Evolutionary conservation across 2,888 invertebrate genomes (phyloP).

Genomic region (Odontocerum albicorne): DNA sequence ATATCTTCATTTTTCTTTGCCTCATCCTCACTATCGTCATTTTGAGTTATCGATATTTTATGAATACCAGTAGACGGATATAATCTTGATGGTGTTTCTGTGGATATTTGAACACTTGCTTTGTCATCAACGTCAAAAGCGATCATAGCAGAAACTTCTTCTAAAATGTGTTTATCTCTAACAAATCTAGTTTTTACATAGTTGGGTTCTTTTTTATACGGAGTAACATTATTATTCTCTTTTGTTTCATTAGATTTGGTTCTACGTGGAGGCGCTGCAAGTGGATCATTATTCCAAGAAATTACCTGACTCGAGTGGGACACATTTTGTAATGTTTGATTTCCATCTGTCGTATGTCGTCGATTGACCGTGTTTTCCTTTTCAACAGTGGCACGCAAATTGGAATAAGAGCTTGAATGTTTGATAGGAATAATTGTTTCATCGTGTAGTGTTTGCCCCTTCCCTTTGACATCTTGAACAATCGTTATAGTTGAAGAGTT

Average conservation of each 20-base stretch:
- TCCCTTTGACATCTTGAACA: slow-evolving; percentile 44
- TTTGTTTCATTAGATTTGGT: too few relatives aligned
- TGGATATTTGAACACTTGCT: slow-evolving; percentile 29
- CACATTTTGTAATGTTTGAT: background rate
- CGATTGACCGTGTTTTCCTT: slow-evolving; percentile 3
- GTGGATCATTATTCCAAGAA: background rate
- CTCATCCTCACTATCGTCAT: slow-evolving; percentile 48
- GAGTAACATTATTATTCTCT: slow-evolving; percentile 44
- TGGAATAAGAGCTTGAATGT: slow-evolving; percentile 18
- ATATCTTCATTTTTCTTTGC: slow-evolving; percentile 45
- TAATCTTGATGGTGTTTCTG: slow-evolving; percentile 21
- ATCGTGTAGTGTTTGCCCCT: slow-evolving; percentile 42
- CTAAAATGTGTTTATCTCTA: slow-evolving; percentile 44
- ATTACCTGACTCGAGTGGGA: background rate
- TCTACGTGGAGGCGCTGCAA: slow-evolving; percentile 54
- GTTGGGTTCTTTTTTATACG: slow-evolving; percentile 49
- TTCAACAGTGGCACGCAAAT: background rate
- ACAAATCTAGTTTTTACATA: slow-evolving; percentile 57
- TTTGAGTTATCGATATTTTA: slow-evolving; percentile 44
- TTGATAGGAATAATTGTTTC: slow-evolving; percentile 5
- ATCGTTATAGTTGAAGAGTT: slow-evolving; percentile 42
- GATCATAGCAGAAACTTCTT: slow-evolving; percentile 25
- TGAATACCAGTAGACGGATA: slow-evolving; percentile 29
- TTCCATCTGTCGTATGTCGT: slow-evolving; percentile 18
- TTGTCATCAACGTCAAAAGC: slow-evolving; percentile 31